These are phyloP conservation scores for Hipparchia sbordonii DNA, from an alignment of 2,888 invertebrate genomes.

Conservation along the genomic window DNA sequence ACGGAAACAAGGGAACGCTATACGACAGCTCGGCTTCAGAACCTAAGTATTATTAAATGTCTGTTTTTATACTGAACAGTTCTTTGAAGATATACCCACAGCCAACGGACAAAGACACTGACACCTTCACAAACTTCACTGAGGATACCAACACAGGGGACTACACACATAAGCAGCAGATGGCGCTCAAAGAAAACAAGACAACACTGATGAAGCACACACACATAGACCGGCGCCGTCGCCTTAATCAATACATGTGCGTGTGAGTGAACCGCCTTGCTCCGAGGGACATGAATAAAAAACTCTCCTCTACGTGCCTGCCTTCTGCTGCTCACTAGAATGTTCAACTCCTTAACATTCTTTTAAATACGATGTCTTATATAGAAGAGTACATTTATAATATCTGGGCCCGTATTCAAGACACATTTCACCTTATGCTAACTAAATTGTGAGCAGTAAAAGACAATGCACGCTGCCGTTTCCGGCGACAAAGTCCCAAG, in stretches of 20 bases:
- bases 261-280: conserved; percentile 83
- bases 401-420: conserved; percentile 35
- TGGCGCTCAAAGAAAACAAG: conserved; percentile 49
- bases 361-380: background rate
- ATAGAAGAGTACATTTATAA: background rate
- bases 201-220: conserved; percentile 72
- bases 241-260: conserved; percentile 86
- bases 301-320: conserved; percentile 49
- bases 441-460: conserved; percentile 62
- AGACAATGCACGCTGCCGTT: conserved; percentile 70
- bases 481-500: conserved; percentile 64
- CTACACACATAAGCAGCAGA: conserved; percentile 63
- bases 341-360: conserved; percentile 8
- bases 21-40: conserved; percentile 63
- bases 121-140: conserved; percentile 76
- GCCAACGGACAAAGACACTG: conserved; percentile 69
- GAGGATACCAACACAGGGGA: conserved; percentile 72
- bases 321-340: conserved; percentile 56
- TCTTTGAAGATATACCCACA: conserved; percentile 58
- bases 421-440: conserved; percentile 31
- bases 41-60: conserved; percentile 58
- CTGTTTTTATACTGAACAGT: conserved; percentile 61
- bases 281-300: conserved; percentile 54
- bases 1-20: conserved; percentile 70
- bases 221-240: conserved; percentile 79